phyloP scores from a whole-genome alignment of 2,888 invertebrate genomes.

The Rhagonycha lutea region DNA sequence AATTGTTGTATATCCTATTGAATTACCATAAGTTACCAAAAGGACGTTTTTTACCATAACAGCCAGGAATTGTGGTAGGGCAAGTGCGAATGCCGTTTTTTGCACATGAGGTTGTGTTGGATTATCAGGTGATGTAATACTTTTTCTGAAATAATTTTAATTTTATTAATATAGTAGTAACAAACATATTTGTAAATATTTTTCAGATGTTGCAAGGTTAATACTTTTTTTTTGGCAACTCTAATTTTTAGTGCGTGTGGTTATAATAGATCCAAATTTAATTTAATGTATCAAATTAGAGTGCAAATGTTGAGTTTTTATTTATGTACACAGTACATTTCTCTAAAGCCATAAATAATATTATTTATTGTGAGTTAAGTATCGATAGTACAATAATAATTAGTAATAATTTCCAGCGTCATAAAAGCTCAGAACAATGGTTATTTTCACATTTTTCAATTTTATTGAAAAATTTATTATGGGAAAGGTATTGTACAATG shows the following conservation, averaged over 20 bases:
- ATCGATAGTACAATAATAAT: not conserved
- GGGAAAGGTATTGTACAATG: not conserved
- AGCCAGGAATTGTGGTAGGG: constrained; percentile 75
- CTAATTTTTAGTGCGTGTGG: not conserved
- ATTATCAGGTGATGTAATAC: not conserved
- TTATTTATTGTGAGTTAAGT: not conserved
- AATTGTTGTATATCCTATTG: constrained; percentile 80
- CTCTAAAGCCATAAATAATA: not conserved
- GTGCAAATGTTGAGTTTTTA: not conserved
- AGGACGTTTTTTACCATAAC: constrained; percentile 80
- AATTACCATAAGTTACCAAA: constrained; percentile 78
- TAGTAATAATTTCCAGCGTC: not conserved
- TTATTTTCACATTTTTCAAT: not conserved
- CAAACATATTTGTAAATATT: not conserved
- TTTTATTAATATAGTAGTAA: not conserved
- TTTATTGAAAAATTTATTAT: not conserved
- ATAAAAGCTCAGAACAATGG: not conserved
- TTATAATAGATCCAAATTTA: not conserved
- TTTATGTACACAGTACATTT: not conserved
- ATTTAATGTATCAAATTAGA: not conserved
- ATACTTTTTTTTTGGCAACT: not conserved
- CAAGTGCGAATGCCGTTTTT: constrained; percentile 47
- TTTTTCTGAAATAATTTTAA: not conserved
- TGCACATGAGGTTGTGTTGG: not conserved
- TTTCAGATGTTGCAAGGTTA: not conserved